A percentile compares a stretch with the other conserved stretches of the same genome.
Evolutionary conservation across 2,888 invertebrate genomes (phyloP).

Genomic region (Cephus nigrinus): DNA sequence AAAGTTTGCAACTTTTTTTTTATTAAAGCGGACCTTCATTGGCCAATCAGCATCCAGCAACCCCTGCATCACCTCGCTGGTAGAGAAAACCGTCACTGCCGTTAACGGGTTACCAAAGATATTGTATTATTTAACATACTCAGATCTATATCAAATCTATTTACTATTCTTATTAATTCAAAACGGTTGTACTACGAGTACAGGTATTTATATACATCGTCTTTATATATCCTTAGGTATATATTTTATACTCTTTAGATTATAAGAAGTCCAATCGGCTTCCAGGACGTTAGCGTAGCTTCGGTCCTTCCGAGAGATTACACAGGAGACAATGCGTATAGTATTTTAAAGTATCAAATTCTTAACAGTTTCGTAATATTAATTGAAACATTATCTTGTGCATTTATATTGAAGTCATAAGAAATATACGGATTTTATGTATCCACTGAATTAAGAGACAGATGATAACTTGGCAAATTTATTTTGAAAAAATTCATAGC

Average conservation of each 20-base stretch:
- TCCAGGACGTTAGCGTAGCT: background rate
- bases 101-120: constrained; percentile 38
- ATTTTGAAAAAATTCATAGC: constrained; percentile 17
- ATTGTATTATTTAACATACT: constrained; percentile 2
- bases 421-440: background rate
- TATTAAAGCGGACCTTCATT: constrained; percentile 32
- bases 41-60: constrained; percentile 17
- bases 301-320: background rate
- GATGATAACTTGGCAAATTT: constrained; percentile 1
- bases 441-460: background rate
- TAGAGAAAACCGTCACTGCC: constrained; percentile 26
- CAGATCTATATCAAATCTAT: background rate
- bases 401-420: background rate
- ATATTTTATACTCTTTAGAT: background rate
- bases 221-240: background rate
- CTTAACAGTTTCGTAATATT: background rate
- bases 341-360: background rate
- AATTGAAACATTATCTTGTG: background rate
- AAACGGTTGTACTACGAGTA: background rate
- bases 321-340: background rate
- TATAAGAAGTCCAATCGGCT: background rate
- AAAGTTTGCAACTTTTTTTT: background rate
- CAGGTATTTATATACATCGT: background rate
- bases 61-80: constrained; percentile 40
- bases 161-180: background rate